These are phyloP conservation scores for Larimichthys polyactis DNA, from an alignment of 2,113 vertebrate species.

Conservation along the genomic window DNA sequence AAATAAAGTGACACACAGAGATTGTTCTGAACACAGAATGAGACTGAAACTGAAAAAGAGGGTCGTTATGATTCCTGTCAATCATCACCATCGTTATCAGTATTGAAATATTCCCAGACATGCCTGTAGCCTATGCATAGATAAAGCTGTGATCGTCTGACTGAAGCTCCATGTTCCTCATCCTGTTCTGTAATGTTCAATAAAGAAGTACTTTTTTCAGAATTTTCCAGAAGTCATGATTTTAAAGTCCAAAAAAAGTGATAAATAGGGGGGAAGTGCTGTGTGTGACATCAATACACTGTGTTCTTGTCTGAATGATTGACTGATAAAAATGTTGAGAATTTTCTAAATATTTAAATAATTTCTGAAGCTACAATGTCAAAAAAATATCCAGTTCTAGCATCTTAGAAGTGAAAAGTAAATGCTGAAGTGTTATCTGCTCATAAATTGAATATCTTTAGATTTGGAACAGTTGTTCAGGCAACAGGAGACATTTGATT, in stretches of 20 bases:
- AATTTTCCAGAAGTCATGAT: neutral
- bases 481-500: neutral
- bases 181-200: conserved; percentile 64
- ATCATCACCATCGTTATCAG: conserved; percentile 30
- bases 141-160: conserved; percentile 61
- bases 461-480: neutral
- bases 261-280: no score
- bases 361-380: neutral
- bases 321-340: no score
- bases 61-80: conserved; percentile 24
- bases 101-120: conserved; percentile 37
- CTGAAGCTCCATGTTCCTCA: conserved; percentile 53
- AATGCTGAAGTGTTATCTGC: neutral
- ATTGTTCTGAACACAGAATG: conserved; percentile 14
- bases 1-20: conserved; percentile 21
- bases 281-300: no score
- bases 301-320: no score
- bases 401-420: neutral
- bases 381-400: neutral
- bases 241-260: neutral
- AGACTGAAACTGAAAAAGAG: neutral
- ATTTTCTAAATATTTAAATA: no score
- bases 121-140: conserved; percentile 66
- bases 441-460: no score
- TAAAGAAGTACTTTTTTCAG: conserved; percentile 56